Evolutionary conservation across 2,113 vertebrate genomes (phyloP).

Genomic region (Planiliza haematocheilus): DNA sequence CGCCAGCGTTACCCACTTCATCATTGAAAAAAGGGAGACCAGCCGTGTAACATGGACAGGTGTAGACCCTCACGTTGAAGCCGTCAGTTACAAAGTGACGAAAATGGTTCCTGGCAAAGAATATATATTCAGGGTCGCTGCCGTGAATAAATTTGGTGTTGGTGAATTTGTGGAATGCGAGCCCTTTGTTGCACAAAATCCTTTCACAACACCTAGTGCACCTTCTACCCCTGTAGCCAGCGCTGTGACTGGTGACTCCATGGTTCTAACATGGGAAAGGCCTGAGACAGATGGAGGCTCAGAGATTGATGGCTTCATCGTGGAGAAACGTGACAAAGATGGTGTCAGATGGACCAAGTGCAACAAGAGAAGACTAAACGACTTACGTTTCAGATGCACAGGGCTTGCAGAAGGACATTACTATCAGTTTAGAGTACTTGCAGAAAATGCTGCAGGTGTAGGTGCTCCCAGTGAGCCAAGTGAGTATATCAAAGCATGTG

Average conservation of each 20-base stretch:
- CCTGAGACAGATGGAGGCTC: conserved; percentile 93
- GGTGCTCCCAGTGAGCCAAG: conserved; percentile 92
- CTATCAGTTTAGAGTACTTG: conserved; percentile 96
- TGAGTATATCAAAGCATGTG: conserved; percentile 92
- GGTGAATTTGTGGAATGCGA: conserved; percentile 97
- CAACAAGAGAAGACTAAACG: conserved; percentile 94
- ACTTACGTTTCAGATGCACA: conserved; percentile 91
- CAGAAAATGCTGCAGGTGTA: conserved; percentile 95
- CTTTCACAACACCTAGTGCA: conserved; percentile 90
- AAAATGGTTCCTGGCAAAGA: conserved; percentile 95
- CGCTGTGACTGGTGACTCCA: conserved; percentile 92
- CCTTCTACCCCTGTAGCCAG: conserved; percentile 91
- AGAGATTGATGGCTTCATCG: conserved; percentile 94
- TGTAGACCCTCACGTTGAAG: conserved; percentile 91
- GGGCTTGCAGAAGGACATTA: conserved; percentile 93
- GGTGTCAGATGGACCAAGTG: conserved; percentile 96
- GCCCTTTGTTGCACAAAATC: conserved; percentile 91
- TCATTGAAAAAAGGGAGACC: conserved; percentile 97
- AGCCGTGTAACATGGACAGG: conserved; percentile 97
- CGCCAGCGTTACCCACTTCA: conserved; percentile 91
- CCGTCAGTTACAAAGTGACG: conserved; percentile 94
- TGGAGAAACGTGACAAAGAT: conserved; percentile 98
- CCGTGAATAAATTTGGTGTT: conserved; percentile 94
- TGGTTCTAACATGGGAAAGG: conserved; percentile 92
- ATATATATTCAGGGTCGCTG: conserved; percentile 96